A percentile compares a stretch with the other conserved stretches of the same genome.
Evolutionary conservation across 2,888 invertebrate genomes (phyloP).

Genomic region (Baccha elongata): DNA sequence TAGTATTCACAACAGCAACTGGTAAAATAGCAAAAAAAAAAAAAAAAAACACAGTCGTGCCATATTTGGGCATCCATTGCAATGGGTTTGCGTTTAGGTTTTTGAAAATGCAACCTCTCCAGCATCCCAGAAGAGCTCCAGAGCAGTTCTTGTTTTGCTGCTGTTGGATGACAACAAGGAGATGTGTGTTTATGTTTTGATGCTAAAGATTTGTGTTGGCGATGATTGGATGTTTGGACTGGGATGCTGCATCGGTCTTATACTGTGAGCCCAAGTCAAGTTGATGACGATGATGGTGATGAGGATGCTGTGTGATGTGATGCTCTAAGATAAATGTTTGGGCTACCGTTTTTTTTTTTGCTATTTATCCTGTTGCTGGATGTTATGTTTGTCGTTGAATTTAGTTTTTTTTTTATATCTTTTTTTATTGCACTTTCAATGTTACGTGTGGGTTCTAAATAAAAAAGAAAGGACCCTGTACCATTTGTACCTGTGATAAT

Average conservation of each 20-base stretch:
- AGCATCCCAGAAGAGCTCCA: background rate
- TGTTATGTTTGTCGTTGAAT: slow-evolving; percentile 28
- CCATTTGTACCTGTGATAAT: slow-evolving; percentile 7
- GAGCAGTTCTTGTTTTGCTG: slow-evolving; percentile 52
- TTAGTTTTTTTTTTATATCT: background rate
- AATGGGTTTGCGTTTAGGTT: slow-evolving; percentile 26
- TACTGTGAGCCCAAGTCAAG: slow-evolving; percentile 22
- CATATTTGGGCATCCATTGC: slow-evolving; percentile 64
- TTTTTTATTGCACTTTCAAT: slow-evolving; percentile 5
- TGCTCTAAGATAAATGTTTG: slow-evolving; percentile 20
- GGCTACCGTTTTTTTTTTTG: slow-evolving; percentile 61
- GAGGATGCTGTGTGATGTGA: slow-evolving; percentile 36
- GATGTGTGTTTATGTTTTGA: slow-evolving; percentile 1
- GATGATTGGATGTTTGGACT: slow-evolving; percentile 37
- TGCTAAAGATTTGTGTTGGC: slow-evolving; percentile 33
- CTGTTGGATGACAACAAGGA: slow-evolving; percentile 23
- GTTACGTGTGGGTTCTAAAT: slow-evolving; percentile 19
- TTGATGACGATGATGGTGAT: slow-evolving; percentile 20
- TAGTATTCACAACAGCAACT: slow-evolving; percentile 40
- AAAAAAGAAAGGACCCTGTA: background rate
- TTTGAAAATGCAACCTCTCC: slow-evolving; percentile 36
- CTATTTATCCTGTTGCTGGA: slow-evolving; percentile 63
- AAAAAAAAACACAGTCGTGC: slow-evolving; percentile 37
- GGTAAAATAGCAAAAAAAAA: slow-evolving; percentile 55
- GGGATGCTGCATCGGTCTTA: slow-evolving; percentile 32